Evolutionary conservation across 2,888 invertebrate species (phyloP), one percentile per base, ranked within the genome.

Genomic region (Eupithecia subfuscata): DNA sequence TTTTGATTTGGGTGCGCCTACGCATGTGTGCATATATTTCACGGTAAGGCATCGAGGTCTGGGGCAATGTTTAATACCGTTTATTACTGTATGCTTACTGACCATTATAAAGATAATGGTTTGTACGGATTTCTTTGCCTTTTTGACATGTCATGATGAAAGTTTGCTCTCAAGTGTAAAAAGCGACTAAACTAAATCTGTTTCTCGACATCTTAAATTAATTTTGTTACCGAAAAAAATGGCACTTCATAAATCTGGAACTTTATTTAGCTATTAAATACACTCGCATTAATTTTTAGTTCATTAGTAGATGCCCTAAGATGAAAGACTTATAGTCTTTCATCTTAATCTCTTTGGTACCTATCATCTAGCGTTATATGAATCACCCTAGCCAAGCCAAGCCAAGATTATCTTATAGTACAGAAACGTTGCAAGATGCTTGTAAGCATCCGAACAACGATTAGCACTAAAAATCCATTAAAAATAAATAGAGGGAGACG

Each of bases 81-180:
- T 85, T 84, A 86, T 84, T 86, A 84, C 87, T 84, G 87, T 86
- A 83, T 83, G 84, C 82, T 83, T 83, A 84, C 83, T 83, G 82
- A 74, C 82, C 80, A 85, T 82, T 83, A 82, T 84, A 77, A 68
- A 79, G 77, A 81, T 83, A 77, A 81, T 82, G 78, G 72, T 70
- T 76, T 68, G 74, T 80, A 79, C 80, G 79, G 78, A 79, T 81
- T 82, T 82, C 79, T 79, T 79, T 74, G 79, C 75, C 74, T 79
- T 77, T 75, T 75, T 76, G 75, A 80, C 72, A 75, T 71, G 73
- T 79, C 64, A 75, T 34, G 73, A 77, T 52, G 69, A 76, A 73
- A 64, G 69, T 48, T 65, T 7, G 56, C 25, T 60, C 14, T 25
- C 56, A 12, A 60, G 4, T 60, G 56, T 22, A 60, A 60, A 60